phyloP scores from a whole-genome alignment of 2,888 invertebrate species.

The Scaptomyza parva region DNA sequence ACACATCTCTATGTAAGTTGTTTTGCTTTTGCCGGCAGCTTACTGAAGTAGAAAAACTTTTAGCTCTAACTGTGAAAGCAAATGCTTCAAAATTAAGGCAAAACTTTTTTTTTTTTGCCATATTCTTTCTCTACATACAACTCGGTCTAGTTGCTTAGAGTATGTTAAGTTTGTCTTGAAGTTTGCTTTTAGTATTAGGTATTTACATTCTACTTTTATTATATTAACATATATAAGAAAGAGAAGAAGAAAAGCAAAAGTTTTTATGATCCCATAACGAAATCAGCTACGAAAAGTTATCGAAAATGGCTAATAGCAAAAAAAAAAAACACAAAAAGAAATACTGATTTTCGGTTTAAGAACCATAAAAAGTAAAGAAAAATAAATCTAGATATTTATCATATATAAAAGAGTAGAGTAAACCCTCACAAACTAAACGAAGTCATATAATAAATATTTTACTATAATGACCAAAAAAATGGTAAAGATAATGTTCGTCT shows the following conservation, averaged over 20 bases:
- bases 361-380: neutral
- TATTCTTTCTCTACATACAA: slow-evolving; percentile 25
- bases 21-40: slow-evolving; percentile 46
- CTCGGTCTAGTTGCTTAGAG: slow-evolving; percentile 1
- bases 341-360: no score
- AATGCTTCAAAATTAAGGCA: slow-evolving; percentile 71
- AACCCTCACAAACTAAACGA: no score
- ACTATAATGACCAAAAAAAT: neutral
- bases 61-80: slow-evolving; percentile 58
- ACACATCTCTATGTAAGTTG: slow-evolving; percentile 41
- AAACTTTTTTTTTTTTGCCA: slow-evolving; percentile 58
- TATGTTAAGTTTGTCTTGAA: neutral
- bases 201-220: neutral
- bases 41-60: slow-evolving; percentile 77
- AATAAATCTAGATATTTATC: no score
- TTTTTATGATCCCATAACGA: slow-evolving; percentile 3
- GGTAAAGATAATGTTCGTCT: neutral
- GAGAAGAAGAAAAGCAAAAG: neutral
- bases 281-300: neutral
- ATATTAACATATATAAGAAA: neutral
- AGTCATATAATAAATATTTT: neutral
- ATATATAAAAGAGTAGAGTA: no score
- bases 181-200: slow-evolving; percentile 4
- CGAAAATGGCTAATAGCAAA: neutral
- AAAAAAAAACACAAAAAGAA: neutral